A percentile compares a stretch with the other conserved stretches of the same genome.
Evolutionary conservation across 2,113 vertebrate species (phyloP).

Genomic region (Planiliza haematocheilus): DNA sequence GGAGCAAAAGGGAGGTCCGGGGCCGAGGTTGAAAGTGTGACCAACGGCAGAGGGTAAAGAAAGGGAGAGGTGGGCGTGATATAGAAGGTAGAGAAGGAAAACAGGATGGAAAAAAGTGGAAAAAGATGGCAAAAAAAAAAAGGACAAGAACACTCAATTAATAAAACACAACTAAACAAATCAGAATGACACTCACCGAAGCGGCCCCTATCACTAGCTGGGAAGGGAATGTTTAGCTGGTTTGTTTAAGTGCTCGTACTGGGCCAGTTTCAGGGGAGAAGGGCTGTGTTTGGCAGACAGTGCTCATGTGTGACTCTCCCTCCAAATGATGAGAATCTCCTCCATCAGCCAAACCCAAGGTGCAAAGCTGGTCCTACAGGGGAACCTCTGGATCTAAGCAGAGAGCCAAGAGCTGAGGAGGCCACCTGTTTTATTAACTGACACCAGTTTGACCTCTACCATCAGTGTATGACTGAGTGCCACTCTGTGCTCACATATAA

Average conservation of each 20-base stretch:
- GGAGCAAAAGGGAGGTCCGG: slow-evolving; percentile 5
- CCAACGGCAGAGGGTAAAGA: slow-evolving; percentile 32
- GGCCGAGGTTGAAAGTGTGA: slow-evolving; percentile 34
- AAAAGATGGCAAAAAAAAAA: slow-evolving; percentile 74
- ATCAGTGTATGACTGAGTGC: slow-evolving; percentile 11
- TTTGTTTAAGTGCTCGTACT: neutral
- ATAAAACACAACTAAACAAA: slow-evolving; percentile 66
- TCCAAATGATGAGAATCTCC: neutral
- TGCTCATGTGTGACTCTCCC: neutral
- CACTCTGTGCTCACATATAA: slow-evolving; percentile 10
- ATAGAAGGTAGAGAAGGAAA: slow-evolving; percentile 50
- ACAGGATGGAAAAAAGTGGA: slow-evolving; percentile 67
- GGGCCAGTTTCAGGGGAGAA: neutral
- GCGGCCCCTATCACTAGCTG: neutral
- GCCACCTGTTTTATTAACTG: slow-evolving; percentile 35
- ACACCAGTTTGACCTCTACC: slow-evolving; percentile 22
- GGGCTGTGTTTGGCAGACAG: neutral
- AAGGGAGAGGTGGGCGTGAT: slow-evolving; percentile 34
- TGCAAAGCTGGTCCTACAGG: slow-evolving; percentile 15
- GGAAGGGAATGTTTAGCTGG: neutral
- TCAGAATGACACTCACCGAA: slow-evolving; percentile 42
- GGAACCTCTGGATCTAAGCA: neutral
- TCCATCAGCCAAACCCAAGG: slow-evolving; percentile 3
- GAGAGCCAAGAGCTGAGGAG: slow-evolving; percentile 21
- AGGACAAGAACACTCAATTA: slow-evolving; percentile 77